Evolutionary conservation across 2,113 vertebrate genomes (phyloP).

Genomic region (Ptychochromis oligacanthus): DNA sequence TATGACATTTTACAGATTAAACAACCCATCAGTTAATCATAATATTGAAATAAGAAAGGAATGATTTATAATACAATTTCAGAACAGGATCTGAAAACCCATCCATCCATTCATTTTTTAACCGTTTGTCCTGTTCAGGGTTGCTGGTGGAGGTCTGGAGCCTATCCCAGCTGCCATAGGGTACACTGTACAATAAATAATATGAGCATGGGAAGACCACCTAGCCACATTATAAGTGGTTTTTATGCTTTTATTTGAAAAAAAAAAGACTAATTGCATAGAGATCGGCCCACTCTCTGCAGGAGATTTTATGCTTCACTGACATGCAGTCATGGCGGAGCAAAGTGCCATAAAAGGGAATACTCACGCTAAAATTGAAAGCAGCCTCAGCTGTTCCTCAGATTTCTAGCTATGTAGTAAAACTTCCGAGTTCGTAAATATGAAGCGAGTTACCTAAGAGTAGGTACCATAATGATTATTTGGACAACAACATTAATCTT

Average conservation of each 20-base stretch:
- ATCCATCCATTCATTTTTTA: neutral
- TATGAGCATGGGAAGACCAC: conserved; percentile 9
- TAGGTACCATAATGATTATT: neutral
- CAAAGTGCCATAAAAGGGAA: conserved; percentile 28
- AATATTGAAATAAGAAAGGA: neutral
- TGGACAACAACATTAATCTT: neutral
- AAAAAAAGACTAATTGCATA: conserved; percentile 36
- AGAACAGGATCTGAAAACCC: neutral
- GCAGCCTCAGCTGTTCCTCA: neutral
- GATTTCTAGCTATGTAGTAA: neutral
- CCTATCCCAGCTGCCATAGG: neutral
- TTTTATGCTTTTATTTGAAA: neutral
- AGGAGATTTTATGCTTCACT: conserved; percentile 11
- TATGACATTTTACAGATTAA: neutral
- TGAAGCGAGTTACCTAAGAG: neutral
- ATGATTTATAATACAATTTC: neutral
- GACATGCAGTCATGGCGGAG: conserved; percentile 21
- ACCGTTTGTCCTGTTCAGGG: too few relatives aligned
- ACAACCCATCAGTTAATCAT: neutral
- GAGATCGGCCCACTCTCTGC: conserved; percentile 22
- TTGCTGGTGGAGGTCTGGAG: too few relatives aligned
- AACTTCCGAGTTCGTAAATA: neutral
- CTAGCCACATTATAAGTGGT: neutral
- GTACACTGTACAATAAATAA: neutral
- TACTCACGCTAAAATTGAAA: neutral